Evolutionary conservation across 2,888 invertebrate genomes (phyloP).

Genomic region (Hermodice carunculata): DNA sequence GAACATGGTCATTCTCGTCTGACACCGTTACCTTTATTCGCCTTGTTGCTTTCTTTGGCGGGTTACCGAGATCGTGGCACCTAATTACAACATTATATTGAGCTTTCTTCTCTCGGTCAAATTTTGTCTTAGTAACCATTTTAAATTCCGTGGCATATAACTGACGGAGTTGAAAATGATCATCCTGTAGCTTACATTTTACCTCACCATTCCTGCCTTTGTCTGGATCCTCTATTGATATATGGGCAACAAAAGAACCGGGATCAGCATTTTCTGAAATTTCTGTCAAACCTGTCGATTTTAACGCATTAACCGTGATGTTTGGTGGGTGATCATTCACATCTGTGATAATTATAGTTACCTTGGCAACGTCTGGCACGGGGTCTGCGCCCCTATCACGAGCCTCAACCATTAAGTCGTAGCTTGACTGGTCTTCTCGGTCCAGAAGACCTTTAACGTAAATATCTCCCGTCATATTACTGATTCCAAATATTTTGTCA

Average conservation of each 20-base stretch:
- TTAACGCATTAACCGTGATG: neutral
- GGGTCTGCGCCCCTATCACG: constrained; percentile 19
- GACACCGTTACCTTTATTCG: neutral
- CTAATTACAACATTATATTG: neutral
- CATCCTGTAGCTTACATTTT: neutral
- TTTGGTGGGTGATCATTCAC: constrained; percentile 7
- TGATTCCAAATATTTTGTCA: neutral
- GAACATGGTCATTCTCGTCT: constrained; percentile 10
- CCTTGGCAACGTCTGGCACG: neutral
- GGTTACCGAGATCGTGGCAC: constrained; percentile 9
- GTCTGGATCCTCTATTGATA: constrained; percentile 2
- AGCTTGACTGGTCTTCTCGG: neutral
- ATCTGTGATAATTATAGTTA: constrained; percentile 7
- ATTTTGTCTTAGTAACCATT: neutral
- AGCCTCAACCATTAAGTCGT: constrained; percentile 7
- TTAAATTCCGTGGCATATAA: neutral
- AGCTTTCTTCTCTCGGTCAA: constrained; percentile 1
- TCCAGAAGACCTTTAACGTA: neutral
- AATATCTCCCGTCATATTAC: neutral
- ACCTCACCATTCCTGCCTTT: constrained; percentile 9
- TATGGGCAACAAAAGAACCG: constrained; percentile 7
- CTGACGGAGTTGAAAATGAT: neutral
- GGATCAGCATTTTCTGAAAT: neutral
- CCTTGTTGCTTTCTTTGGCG: neutral
- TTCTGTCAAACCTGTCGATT: neutral